Percentiles rank a stretch among this genome's conserved stretches.
Conservation (phyloP, 2,888 invertebrate species). For the Acanthopleura granulata region DNA sequence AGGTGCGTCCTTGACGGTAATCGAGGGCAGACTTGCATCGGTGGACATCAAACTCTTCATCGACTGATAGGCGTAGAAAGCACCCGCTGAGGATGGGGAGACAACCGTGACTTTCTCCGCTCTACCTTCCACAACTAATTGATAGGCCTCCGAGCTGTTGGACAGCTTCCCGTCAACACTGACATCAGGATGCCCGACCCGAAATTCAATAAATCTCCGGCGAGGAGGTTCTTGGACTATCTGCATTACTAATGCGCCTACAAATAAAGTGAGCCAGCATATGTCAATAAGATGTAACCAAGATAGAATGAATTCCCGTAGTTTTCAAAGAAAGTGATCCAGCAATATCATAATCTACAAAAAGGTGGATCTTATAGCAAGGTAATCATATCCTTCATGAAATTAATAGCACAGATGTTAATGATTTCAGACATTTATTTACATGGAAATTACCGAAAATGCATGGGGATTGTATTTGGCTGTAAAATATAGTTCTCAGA, state of each 20-base stretch:
- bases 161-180: neutral
- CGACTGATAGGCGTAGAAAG: constrained; percentile 54
- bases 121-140: neutral
- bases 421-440: no score
- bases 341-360: no score
- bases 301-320: no score
- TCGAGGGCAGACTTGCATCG: constrained; percentile 33
- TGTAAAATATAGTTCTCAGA: no score
- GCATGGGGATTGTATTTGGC: no score
- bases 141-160: constrained; percentile 2
- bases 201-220: neutral
- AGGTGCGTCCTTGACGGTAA: constrained; percentile 48
- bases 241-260: neutral
- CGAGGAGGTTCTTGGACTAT: neutral
- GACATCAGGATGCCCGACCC: neutral
- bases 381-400: no score
- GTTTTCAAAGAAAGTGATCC: no score
- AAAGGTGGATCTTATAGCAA: no score
- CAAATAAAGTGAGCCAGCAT: neutral
- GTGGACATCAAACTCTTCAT: constrained; percentile 38
- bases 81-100: constrained; percentile 35
- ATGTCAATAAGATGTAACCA: neutral
- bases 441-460: no score
- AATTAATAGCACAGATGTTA: no score
- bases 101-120: constrained; percentile 1